Base-by-base conservation (phyloP, 2,797 vertebrate genomes). In the Diceros bicornis region DNA sequence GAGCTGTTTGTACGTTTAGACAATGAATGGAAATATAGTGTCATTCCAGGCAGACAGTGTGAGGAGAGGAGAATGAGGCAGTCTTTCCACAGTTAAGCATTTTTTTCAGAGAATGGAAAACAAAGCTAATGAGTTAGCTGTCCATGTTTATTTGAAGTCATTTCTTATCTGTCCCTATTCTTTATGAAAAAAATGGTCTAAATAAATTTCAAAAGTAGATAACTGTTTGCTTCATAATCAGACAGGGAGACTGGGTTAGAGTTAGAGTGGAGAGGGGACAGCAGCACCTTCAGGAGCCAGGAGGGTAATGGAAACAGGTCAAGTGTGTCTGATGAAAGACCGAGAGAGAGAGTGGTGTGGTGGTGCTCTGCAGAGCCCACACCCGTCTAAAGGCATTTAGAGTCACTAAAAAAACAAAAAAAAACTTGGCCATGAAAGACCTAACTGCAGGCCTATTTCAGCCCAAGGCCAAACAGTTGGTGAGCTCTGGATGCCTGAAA, bases 1-100 rank as follows among this genome's bases (percentile, higher is more conserved):
- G 55, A 96, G 94, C 90, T 75, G 79, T 96, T 98, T 98, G 97
- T 97, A 97, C 96, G 97, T 97, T 97, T 97, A 98, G 95, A 96
- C 97, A 96, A 96, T 93, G 96, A 94, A 95, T 96, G 97, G 96
- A 97, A 98, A 97, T 89, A 86, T 47, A 96, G 17, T 69, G 68
- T 96, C 25, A 14, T 85, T 96, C 82, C 57, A 61, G 74, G 96
- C 25, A 94, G 37, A 34, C 0, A 68, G 32, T 18, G 14, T 47
- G 50, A 95, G 57, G 25, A 66, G 68, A 96, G 9, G 25, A 86
- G 21, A 52, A 89, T 13, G 7, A 96, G 88, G 96, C 95, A 7
- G 0, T 74, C 57, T 72, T 97, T 96, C 82, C 29, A 52, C 82
- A 41, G 47, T 25, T 96, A 96, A 97, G 88, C 91, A 92, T 23